Evolutionary conservation across 2,888 invertebrate genomes (phyloP), one percentile per base, ranked within the genome.

Genomic region (Sesia apiformis): DNA sequence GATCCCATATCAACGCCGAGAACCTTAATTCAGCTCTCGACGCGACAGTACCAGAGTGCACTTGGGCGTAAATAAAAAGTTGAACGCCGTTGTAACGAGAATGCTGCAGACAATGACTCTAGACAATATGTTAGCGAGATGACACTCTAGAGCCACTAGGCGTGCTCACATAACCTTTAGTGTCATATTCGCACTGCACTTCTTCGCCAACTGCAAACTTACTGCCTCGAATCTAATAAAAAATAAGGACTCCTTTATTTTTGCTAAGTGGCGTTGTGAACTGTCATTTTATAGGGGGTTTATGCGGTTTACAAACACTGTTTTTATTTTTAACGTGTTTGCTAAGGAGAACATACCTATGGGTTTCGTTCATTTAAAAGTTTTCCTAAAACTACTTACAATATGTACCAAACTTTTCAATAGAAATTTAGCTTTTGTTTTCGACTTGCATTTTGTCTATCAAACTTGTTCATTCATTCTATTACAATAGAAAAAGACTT

Each of bases 51-150:
- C 75, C 79, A 69, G 79, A 87, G 87, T 85, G 88, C 85, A 86
- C 87, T 88, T 84, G 81, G 78, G 85, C 83, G 86, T 87, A 86
- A 89, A 87, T 87, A 89, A 87, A 87, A 87, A 86, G 84, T 83
- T 85, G 84, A 86, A 72, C 85, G 78, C 75, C 79, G 80, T 67
- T 79, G 81, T 86, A 81, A 83, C 80, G 81, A 80, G 79, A 75
- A 75, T 75, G 72, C 71, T 69, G 65, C 74, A 81, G 80, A 87
- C 88, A 85, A 87, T 84, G 83, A 76, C 74, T 73, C 78, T 79
- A 85, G 83, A 85, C 86, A 86, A 84, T 85, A 82, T 84, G 85
- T 80, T 82, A 76, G 82, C 75, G 80, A 72, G 74, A 81, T 78
- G 83, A 81, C 79, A 79, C 84, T 86, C 79, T 64, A 74, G 69